phyloP scores from a whole-genome alignment of 2,888 invertebrate genomes.

The Stictocephala bisonia region DNA sequence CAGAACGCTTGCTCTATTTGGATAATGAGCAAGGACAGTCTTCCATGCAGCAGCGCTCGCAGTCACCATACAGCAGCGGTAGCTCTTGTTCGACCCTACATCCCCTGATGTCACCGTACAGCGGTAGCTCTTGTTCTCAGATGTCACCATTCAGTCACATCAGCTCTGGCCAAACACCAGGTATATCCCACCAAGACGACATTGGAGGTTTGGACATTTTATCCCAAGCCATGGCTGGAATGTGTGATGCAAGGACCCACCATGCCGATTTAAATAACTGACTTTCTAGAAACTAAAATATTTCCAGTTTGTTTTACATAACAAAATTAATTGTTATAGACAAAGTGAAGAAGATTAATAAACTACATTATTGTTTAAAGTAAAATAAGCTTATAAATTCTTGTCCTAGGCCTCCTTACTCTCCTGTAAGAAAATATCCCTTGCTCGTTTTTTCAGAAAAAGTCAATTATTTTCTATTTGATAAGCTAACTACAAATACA shows the following conservation, averaged over 20 bases:
- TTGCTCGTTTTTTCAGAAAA: constrained; percentile 24
- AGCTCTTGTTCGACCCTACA: background rate
- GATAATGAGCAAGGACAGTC: background rate
- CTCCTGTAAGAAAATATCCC: constrained; percentile 2
- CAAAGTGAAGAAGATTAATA: constrained; percentile 7
- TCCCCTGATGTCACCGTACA: no score
- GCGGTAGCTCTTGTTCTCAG: no score
- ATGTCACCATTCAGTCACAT: constrained; percentile 17
- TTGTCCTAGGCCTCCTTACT: background rate
- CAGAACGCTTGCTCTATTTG: constrained; percentile 9
- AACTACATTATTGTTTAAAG: constrained; percentile 16
- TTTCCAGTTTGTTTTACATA: constrained; percentile 9
- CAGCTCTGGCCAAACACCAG: background rate
- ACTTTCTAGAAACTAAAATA: background rate
- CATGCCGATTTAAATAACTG: constrained; percentile 1
- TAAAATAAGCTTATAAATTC: background rate
- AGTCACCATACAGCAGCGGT: background rate
- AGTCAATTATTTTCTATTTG: constrained; percentile 13
- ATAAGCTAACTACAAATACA: constrained; percentile 4
- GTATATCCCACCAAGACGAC: background rate
- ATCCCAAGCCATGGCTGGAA: background rate
- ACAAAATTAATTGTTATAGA: background rate
- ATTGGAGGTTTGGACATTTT: background rate
- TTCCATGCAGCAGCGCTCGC: background rate
- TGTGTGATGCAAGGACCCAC: background rate